Base-by-base conservation (phyloP, 2,888 invertebrate genomes). In the Chrysolina haemoptera region DNA sequence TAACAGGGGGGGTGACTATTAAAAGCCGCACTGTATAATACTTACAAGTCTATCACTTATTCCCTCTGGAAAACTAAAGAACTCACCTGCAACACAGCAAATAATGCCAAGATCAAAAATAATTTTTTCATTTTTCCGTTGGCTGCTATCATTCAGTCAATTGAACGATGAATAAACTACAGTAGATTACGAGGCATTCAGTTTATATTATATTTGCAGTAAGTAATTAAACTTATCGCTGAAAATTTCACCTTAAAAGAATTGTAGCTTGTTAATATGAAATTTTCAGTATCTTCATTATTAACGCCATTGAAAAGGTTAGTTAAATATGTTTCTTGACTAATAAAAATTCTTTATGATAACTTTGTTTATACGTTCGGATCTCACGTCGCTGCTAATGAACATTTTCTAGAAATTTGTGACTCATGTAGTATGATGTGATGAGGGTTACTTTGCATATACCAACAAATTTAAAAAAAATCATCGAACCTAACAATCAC, bases 221-320 rank as follows among this genome's bases (percentile, higher is more conserved):
- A 10, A 41, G 18, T 53, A 16, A 67, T 67, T 67, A 67, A 12
- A 67, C 18, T 67, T 67, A 67, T 55, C 67, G 53, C 20, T 14
- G 12, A 12, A 18, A 67, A 41, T 67, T 53, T 55, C 20, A 53
- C 2, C 1, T 16, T 8, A 16, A 66, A 66, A 66, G 12, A 67
- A 53, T 67, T 55, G 40, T 14, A 18, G 53, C 53, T 67, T 27
- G 16, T 53, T 11, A 67, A n/a, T 65, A 46, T 46, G 22, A 22
- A 66, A 48, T 20, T 50, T 66, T n/a, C 22, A 40, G 1, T 67
- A 35, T 67, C 40, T 53, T 20, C 41, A 53, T 48, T 40, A n/a
- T 40, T 16, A 5, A 53, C 11, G 35, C 59, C 20, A 53, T 55
- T 16, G 14, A 67, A 6, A 53, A 10, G 12, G 27, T 0, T n/a